Percentiles rank a stretch among this genome's conserved stretches.
phyloP scores from a whole-genome alignment of 2,113 vertebrate species.

The Tinamus guttatus region DNA sequence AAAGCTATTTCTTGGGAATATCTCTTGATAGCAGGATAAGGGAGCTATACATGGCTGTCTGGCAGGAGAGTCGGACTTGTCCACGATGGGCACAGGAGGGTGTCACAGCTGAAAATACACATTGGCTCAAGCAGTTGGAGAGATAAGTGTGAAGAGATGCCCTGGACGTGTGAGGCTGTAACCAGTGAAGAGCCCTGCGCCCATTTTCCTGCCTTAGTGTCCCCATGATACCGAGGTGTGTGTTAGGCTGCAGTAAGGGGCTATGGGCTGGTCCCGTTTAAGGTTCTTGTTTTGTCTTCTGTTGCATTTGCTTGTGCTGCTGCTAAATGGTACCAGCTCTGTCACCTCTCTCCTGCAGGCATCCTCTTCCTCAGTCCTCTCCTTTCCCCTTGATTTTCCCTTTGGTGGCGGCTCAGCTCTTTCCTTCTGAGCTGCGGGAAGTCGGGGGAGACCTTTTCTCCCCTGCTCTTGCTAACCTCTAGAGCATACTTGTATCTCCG shows the following conservation, averaged over 20 bases:
- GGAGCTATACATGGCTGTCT: not conserved
- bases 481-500: not conserved
- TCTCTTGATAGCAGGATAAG: not conserved
- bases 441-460: not conserved
- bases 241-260: not conserved
- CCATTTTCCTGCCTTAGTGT: fast-evolving
- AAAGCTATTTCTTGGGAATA: not conserved
- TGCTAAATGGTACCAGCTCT: not conserved
- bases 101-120: not conserved
- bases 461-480: fast-evolving
- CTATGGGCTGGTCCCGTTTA: not conserved
- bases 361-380: not conserved
- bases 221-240: not conserved
- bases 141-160: not conserved
- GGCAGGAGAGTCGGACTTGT: not conserved
- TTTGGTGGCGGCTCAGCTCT: not conserved
- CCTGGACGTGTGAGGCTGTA: not conserved
- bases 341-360: not conserved
- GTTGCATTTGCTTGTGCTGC: not conserved
- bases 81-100: not conserved
- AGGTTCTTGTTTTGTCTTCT: not conserved
- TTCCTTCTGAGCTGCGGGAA: not conserved
- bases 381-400: not conserved
- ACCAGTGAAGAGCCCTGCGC: not conserved
- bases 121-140: not conserved